These are phyloP conservation scores for Coregonus sp. DNA, from an alignment of 2,797 vertebrate species.

Conservation along the genomic window DNA sequence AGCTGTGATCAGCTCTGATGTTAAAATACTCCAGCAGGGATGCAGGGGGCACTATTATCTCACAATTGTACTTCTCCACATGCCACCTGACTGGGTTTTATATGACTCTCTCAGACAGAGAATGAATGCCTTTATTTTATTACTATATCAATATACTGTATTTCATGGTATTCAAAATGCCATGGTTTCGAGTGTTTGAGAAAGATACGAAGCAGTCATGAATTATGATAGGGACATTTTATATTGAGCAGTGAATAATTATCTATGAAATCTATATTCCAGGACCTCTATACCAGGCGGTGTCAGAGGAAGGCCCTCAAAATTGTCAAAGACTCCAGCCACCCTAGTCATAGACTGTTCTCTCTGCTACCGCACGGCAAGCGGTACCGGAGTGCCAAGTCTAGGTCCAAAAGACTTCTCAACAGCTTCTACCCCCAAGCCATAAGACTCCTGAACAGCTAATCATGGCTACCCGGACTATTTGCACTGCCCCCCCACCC, in stretches of 20 bases:
- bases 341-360: too few relatives aligned
- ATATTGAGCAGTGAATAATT: background rate
- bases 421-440: too few relatives aligned
- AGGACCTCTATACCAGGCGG: too few relatives aligned
- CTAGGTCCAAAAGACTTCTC: too few relatives aligned
- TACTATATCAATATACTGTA: background rate
- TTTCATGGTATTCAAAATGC: background rate
- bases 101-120: background rate
- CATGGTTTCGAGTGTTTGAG: background rate
- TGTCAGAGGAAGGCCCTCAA: too few relatives aligned
- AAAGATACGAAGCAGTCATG: background rate
- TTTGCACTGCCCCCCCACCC: too few relatives aligned
- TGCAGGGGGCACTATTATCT: constrained; percentile 64
- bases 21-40: constrained; percentile 22
- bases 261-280: background rate
- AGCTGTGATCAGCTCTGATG: background rate
- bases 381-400: too few relatives aligned
- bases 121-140: too few relatives aligned
- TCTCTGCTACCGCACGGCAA: too few relatives aligned
- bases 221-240: background rate
- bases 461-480: too few relatives aligned
- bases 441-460: too few relatives aligned
- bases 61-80: constrained; percentile 37
- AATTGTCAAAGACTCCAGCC: too few relatives aligned
- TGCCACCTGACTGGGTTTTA: constrained; percentile 9